Evolutionary conservation across 2,113 vertebrate species (phyloP).

Genomic region (Mobula hypostoma): DNA sequence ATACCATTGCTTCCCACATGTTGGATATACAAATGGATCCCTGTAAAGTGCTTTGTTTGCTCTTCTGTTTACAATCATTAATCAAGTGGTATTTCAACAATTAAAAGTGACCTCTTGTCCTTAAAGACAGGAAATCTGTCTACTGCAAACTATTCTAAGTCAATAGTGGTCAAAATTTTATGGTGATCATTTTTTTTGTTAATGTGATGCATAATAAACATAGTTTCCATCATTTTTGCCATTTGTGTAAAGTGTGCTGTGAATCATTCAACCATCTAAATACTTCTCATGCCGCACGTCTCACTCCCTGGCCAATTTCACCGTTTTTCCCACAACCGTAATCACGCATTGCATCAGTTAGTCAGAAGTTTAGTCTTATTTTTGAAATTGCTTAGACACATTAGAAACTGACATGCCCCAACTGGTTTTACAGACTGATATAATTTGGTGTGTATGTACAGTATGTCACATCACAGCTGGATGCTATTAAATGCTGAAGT

Average conservation of each 20-base stretch:
- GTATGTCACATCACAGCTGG: not conserved
- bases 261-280: constrained; percentile 31
- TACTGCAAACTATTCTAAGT: not conserved
- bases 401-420: not conserved
- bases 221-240: not conserved
- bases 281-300: not conserved
- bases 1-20: not conserved
- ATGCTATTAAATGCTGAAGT: not conserved
- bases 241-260: not conserved
- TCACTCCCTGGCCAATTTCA: not conserved
- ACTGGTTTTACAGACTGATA: not conserved
- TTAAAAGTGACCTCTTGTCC: not conserved
- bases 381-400: not conserved
- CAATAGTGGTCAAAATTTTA: not conserved
- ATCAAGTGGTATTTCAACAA: not conserved
- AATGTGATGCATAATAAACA: not conserved
- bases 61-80: not conserved
- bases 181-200: not conserved
- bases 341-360: not conserved
- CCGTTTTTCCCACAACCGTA: not conserved
- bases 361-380: not conserved
- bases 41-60: not conserved
- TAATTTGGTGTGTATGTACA: too few species aligned
- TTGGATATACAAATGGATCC: too few species aligned
- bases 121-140: not conserved